Conservation (phyloP, 64 coral and sea anemone genomes). For the Pocillopora verrucosa region DNA sequence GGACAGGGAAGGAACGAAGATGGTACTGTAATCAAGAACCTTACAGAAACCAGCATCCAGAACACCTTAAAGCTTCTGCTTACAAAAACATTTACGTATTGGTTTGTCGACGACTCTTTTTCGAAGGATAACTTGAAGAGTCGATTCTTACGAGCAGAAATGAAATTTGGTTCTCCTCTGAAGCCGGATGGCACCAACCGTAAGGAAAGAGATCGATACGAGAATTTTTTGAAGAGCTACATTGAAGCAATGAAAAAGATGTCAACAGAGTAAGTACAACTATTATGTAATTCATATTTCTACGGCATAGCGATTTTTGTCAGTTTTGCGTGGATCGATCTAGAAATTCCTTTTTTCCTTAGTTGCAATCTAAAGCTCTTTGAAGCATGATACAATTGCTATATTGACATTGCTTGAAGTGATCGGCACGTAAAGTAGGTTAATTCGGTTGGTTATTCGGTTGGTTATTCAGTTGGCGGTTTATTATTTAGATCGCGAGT, state of each 20-base stretch:
- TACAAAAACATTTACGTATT: conserved; percentile 76
- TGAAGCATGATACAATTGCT: background rate
- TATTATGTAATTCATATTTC: background rate
- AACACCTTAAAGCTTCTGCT: conserved; percentile 67
- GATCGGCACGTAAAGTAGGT: too few relatives aligned
- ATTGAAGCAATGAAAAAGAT: conserved; percentile 26
- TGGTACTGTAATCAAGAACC: background rate
- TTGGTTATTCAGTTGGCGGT: too few relatives aligned
- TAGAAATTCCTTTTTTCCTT: background rate
- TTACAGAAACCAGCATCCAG: conserved; percentile 57
- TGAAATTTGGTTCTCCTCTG: conserved; percentile 84
- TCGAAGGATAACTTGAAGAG: conserved; percentile 58
- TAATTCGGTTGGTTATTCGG: too few relatives aligned
- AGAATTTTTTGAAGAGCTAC: conserved; percentile 41
- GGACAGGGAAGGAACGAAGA: conserved; percentile 14
- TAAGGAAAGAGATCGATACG: conserved; percentile 24
- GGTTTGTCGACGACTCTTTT: conserved; percentile 85
- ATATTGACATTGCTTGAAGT: background rate
- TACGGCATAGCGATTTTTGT: background rate
- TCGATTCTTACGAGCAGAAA: conserved; percentile 81
- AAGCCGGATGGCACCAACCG: background rate
- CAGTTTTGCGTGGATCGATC: background rate
- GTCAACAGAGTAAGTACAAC: conserved; percentile 56
- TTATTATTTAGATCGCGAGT: too few relatives aligned
- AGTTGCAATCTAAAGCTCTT: background rate